A percentile compares a stretch with the other conserved stretches of the same genome.
These are phyloP conservation scores for Elephantulus edwardii DNA, from an alignment of 2,113 vertebrate genomes.

Conservation along the genomic window DNA sequence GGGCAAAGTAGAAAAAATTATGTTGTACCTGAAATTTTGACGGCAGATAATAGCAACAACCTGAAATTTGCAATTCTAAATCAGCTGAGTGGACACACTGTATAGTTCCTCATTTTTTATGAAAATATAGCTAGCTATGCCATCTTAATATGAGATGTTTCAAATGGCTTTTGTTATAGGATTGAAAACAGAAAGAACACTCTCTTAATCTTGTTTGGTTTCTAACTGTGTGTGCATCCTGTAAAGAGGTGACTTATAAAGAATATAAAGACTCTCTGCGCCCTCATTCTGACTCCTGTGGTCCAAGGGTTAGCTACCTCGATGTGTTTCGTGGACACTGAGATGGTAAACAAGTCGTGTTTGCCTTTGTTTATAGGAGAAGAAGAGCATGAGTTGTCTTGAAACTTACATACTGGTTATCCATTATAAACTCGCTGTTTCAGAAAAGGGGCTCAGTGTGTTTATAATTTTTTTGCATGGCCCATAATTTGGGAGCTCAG, in stretches of 20 bases:
- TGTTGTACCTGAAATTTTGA: slow-evolving; percentile 21
- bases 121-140: slow-evolving; percentile 9
- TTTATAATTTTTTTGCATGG: slow-evolving; percentile 28
- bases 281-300: neutral
- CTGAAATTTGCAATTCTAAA: neutral
- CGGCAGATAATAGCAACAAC: too few relatives aligned
- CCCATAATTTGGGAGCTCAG: slow-evolving; percentile 19
- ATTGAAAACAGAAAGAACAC: slow-evolving; percentile 12
- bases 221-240: neutral
- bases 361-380: neutral
- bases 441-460: neutral
- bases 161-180: slow-evolving; percentile 20
- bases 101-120: neutral
- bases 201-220: neutral
- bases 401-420: neutral
- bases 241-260: neutral
- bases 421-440: slow-evolving; percentile 24
- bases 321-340: neutral
- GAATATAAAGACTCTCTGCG: neutral
- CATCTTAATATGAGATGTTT: neutral
- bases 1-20: neutral
- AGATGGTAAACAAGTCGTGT: slow-evolving; percentile 19
- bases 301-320: neutral
- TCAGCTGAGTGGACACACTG: neutral
- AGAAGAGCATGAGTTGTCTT: neutral